Conservation (phyloP, 2,797 vertebrate genomes). For the Eulemur rubriventer region DNA sequence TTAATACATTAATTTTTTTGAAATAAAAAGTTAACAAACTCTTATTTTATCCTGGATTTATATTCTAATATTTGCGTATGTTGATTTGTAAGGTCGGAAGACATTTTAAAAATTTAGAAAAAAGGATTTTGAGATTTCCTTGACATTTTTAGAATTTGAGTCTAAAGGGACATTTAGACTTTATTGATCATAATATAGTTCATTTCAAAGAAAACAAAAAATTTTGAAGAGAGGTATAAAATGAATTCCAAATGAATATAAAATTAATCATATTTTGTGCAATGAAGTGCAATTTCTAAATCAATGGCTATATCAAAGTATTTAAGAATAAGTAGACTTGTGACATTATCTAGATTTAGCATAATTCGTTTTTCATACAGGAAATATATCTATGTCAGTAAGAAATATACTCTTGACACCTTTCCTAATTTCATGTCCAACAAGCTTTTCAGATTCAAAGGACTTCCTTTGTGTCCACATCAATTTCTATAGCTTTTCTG, state of each 20-base stretch:
- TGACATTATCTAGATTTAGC: not conserved
- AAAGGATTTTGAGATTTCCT: not conserved
- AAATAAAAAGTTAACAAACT: not conserved
- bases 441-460: not conserved
- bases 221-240: not conserved
- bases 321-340: not conserved
- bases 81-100: not conserved
- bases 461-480: not conserved
- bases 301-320: not conserved
- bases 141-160: not conserved
- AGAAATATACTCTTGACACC: not conserved
- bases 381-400: not conserved
- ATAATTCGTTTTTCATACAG: not conserved
- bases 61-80: not conserved
- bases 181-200: not conserved
- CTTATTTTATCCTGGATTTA: not conserved
- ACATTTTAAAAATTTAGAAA: constrained; percentile 24
- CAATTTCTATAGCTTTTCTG: constrained; percentile 20
- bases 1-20: constrained; percentile 7
- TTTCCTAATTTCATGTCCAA: constrained; percentile 29
- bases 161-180: not conserved
- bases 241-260: not conserved
- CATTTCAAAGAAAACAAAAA: not conserved
- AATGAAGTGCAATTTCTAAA: not conserved
- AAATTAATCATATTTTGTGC: not conserved